Percentiles rank a stretch among this genome's conserved stretches.
Conservation (phyloP, 1,140 invertebrate genomes). For the Nephila pilipes region DNA sequence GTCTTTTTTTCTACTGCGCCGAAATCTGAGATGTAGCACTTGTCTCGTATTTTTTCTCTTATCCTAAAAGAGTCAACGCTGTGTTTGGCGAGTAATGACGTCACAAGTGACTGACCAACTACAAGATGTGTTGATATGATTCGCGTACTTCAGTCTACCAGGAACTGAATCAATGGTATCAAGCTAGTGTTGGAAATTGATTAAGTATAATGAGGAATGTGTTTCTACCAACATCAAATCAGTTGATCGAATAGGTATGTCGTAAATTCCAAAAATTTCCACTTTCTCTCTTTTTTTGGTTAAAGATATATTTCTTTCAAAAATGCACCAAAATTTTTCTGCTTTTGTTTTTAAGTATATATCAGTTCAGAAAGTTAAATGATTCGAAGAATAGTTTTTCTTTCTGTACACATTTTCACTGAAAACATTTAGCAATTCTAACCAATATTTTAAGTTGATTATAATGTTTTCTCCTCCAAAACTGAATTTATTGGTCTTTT, state of each 20-base stretch:
- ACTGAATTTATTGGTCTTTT: no score
- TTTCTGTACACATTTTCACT: no score
- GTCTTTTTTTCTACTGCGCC: conserved; percentile 6
- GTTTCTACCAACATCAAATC: background rate
- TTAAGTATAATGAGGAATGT: background rate
- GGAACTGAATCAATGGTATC: conserved; percentile 22
- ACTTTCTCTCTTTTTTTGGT: no score
- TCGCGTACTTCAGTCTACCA: conserved; percentile 55
- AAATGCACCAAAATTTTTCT: no score
- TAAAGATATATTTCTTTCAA: no score
- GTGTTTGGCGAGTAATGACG: conserved; percentile 29
- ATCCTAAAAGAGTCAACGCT: conserved; percentile 35
- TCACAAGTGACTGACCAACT: conserved; percentile 69
- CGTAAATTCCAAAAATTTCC: no score
- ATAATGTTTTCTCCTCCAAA: no score
- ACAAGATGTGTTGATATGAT: conserved; percentile 67
- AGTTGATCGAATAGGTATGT: background rate
- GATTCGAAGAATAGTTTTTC: no score
- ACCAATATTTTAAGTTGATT: no score
- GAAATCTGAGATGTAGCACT: conserved; percentile 59
- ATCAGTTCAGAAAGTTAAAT: no score
- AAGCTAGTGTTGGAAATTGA: background rate
- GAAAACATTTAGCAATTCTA: no score
- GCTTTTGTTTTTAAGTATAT: no score
- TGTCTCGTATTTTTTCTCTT: conserved; percentile 39